Percentiles rank a stretch among this genome's conserved stretches.
Conservation (phyloP, 2,888 invertebrate species). For the Suillia variegata region DNA sequence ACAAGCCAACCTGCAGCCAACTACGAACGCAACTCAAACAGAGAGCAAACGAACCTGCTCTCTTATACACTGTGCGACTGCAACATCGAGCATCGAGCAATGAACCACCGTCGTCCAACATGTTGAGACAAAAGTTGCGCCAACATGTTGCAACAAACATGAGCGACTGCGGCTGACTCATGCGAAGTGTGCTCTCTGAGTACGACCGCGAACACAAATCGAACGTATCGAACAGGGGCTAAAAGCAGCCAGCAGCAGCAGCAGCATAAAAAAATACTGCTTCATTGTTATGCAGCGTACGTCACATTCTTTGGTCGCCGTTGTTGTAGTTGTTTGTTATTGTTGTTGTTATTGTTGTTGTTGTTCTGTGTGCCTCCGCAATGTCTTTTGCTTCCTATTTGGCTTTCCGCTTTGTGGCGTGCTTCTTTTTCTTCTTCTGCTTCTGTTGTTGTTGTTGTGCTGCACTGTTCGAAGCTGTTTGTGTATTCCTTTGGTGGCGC, state of each 20-base stretch:
- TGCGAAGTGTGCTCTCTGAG: neutral
- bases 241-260: no score
- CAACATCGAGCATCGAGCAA: neutral
- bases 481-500: constrained; percentile 44
- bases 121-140: neutral
- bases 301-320: constrained; percentile 36
- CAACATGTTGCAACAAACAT: neutral
- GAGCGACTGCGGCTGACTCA: neutral
- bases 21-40: no score
- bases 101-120: neutral
- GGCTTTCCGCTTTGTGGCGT: neutral
- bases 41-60: neutral
- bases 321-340: neutral
- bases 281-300: constrained; percentile 47
- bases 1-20: no score
- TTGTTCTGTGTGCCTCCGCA: neutral
- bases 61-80: neutral
- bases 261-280: no score
- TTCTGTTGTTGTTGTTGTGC: no score
- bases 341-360: constrained; percentile 13
- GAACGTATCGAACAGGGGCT: no score
- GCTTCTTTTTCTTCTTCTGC: no score
- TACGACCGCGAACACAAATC: no score
- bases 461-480: constrained; percentile 30
- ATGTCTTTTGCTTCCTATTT: neutral